phyloP scores from a whole-genome alignment of 1,140 invertebrate genomes.

The Palaemon carinicauda region DNA sequence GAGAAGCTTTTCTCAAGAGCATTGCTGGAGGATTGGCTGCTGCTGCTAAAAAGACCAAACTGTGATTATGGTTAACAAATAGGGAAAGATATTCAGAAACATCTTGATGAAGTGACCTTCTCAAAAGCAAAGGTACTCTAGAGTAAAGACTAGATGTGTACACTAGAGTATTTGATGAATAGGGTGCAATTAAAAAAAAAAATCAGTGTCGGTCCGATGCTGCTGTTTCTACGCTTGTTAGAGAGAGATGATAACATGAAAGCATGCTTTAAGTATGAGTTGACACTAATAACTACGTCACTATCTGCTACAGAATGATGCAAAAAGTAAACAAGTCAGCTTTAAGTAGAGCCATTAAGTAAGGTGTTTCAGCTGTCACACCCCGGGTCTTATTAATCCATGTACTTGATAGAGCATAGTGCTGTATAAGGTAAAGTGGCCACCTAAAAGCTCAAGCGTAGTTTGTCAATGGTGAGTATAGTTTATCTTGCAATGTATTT shows the following conservation, averaged over 20 bases:
- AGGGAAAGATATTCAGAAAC: no score
- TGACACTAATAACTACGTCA: neutral
- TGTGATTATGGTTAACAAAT: no score
- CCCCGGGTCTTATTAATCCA: neutral
- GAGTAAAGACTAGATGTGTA: neutral
- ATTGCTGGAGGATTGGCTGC: neutral
- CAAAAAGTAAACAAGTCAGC: neutral
- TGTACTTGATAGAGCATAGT: neutral
- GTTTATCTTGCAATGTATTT: no score
- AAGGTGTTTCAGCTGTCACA: no score
- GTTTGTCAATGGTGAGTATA: no score
- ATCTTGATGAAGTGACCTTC: no score
- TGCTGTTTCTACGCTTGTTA: neutral
- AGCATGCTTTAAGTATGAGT: neutral
- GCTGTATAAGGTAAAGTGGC: neutral
- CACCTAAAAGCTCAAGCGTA: no score
- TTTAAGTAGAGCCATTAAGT: neutral
- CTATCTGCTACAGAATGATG: neutral
- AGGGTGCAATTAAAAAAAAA: neutral
- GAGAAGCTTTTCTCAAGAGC: neutral
- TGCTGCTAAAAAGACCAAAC: no score
- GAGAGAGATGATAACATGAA: neutral
- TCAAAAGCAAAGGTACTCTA: neutral
- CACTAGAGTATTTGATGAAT: neutral
- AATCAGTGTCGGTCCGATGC: neutral